Conservation (phyloP, 2,797 vertebrate genomes). For the Sphaeramia orbicularis region DNA sequence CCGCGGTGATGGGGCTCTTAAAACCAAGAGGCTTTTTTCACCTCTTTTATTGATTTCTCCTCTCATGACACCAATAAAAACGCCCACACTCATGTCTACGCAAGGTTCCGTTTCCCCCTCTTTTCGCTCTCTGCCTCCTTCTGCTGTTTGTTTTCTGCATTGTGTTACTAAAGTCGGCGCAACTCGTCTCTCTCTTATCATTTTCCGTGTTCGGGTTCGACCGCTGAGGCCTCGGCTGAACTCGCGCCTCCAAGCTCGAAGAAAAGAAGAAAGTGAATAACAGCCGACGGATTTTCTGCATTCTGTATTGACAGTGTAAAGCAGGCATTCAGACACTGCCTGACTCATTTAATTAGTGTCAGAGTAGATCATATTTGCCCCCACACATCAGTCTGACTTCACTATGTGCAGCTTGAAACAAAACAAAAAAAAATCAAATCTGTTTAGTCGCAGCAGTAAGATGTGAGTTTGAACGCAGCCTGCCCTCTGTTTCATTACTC, state of each 20-base stretch:
- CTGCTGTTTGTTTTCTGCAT: slow-evolving; percentile 27
- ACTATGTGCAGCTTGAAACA: background rate
- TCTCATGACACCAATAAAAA: slow-evolving; percentile 80
- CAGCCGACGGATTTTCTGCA: too few relatives aligned
- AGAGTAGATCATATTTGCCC: slow-evolving; percentile 25
- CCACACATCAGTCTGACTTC: slow-evolving; percentile 5
- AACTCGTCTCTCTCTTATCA: background rate
- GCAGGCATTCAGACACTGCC: slow-evolving; percentile 41
- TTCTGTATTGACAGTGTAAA: slow-evolving; percentile 21
- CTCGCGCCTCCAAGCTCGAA: background rate
- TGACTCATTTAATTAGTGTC: slow-evolving; percentile 43
- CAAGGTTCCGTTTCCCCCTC: slow-evolving; percentile 46
- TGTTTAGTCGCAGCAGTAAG: slow-evolving; percentile 2
- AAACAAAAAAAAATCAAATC: background rate
- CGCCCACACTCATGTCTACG: slow-evolving; percentile 45
- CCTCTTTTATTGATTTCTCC: slow-evolving; percentile 81
- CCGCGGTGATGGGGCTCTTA: slow-evolving; percentile 72
- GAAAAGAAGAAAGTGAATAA: slow-evolving; percentile 8
- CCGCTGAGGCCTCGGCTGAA: background rate
- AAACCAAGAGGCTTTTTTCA: slow-evolving; percentile 68
- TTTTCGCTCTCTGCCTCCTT: slow-evolving; percentile 35
- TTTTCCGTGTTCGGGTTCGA: slow-evolving; percentile 4
- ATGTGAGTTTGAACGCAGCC: background rate
- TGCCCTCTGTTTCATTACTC: slow-evolving; percentile 13
- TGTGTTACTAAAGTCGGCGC: slow-evolving; percentile 22